Evolutionary conservation across 2,797 vertebrate genomes (phyloP).

Genomic region (Selene dorsalis): DNA sequence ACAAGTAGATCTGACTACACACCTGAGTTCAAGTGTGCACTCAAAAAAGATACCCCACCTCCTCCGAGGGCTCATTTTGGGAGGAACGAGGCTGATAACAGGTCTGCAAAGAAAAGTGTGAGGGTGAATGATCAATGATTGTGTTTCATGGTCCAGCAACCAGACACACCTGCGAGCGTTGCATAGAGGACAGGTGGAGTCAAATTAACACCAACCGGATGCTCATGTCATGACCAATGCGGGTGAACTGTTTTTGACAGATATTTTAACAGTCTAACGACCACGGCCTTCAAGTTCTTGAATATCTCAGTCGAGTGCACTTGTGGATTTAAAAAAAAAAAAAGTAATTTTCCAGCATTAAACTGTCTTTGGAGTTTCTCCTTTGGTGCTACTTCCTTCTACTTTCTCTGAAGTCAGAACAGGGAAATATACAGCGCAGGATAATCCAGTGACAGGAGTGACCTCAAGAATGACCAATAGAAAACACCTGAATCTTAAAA

Average conservation of each 20-base stretch:
- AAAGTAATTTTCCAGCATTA: constrained; percentile 62
- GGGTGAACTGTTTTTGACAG: constrained; percentile 38
- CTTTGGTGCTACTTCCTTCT: constrained; percentile 30
- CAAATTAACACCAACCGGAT: constrained; percentile 52
- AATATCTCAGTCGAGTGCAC: constrained; percentile 35
- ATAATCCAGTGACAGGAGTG: constrained; percentile 1
- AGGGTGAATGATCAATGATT: constrained; percentile 5
- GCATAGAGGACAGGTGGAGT: constrained; percentile 28
- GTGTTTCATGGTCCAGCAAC: constrained; percentile 19
- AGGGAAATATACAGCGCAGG: not conserved
- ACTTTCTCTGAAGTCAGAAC: constrained; percentile 22
- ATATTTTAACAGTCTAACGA: constrained; percentile 50
- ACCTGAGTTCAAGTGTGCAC: constrained; percentile 16
- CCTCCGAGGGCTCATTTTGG: not conserved
- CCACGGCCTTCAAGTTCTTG: constrained; percentile 35
- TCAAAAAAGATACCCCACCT: not conserved
- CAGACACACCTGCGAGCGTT: constrained; percentile 27
- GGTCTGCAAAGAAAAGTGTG: constrained; percentile 11
- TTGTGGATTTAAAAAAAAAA: too few species aligned
- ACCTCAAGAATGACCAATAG: not conserved
- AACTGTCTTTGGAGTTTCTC: constrained; percentile 27
- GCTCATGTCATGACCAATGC: constrained; percentile 18
- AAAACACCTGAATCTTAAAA: not conserved
- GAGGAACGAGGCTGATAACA: constrained; percentile 11
- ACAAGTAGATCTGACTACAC: constrained; percentile 16